Conservation (phyloP, 2,113 vertebrate species). For the Mormyrus iriodes region DNA sequence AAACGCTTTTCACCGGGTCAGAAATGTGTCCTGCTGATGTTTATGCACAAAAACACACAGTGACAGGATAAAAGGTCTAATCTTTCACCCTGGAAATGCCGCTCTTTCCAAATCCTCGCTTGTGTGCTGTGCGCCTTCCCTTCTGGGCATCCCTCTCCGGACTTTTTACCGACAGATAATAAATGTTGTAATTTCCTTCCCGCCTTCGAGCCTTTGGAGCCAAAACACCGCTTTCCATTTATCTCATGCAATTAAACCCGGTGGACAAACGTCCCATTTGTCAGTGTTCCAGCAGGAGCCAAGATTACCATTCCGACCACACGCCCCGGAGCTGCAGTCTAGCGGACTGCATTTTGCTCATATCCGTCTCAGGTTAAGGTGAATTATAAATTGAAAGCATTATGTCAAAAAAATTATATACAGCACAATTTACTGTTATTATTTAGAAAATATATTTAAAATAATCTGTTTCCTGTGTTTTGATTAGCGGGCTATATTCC, state of each 20-base stretch:
- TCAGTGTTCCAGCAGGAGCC: background rate
- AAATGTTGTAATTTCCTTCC: conserved; percentile 10
- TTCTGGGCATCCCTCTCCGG: background rate
- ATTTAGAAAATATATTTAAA: background rate
- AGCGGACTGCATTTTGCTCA: background rate
- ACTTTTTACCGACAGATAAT: background rate
- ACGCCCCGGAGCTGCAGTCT: background rate
- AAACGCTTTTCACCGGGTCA: background rate
- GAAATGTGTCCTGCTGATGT: background rate
- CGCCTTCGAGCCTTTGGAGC: background rate
- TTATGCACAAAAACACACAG: background rate
- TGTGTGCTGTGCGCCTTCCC: background rate
- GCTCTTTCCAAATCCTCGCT: background rate
- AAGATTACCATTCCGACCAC: background rate
- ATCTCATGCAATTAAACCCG: conserved; percentile 10
- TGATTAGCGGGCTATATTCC: background rate
- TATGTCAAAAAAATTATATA: background rate
- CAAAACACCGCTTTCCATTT: conserved; percentile 7
- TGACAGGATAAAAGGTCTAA: background rate
- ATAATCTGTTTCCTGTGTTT: background rate
- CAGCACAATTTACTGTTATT: background rate
- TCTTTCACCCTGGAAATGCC: background rate
- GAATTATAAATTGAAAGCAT: background rate
- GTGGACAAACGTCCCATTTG: background rate
- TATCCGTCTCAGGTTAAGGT: background rate